These are phyloP conservation scores for Acropora yongei DNA, from an alignment of 64 coral and sea anemone genomes.

Conservation along the genomic window DNA sequence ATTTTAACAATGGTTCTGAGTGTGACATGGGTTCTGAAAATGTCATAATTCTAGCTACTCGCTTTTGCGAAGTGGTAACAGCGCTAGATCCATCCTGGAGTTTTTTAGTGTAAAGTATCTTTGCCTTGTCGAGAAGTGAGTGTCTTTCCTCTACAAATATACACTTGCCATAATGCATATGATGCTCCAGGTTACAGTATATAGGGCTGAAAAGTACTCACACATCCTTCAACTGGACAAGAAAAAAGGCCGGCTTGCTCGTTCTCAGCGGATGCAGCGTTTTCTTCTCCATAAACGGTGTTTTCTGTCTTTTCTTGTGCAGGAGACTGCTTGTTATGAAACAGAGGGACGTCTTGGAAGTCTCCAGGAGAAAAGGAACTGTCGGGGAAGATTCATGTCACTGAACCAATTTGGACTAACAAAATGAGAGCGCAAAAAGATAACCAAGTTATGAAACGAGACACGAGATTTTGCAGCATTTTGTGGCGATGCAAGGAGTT, in stretches of 20 bases:
- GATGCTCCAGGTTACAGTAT: constrained; percentile 43
- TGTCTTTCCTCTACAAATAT: constrained; percentile 44
- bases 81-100: constrained; percentile 38
- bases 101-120: constrained; percentile 43
- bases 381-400: neutral
- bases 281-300: neutral
- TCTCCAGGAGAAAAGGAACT: constrained; percentile 1
- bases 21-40: too few relatives aligned
- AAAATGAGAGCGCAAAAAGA: constrained; percentile 3
- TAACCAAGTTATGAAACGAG: neutral
- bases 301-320: neutral
- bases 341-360: constrained; percentile 28
- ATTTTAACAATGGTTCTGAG: too few relatives aligned
- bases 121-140: constrained; percentile 55
- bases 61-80: too few relatives aligned
- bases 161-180: constrained; percentile 69
- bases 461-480: constrained; percentile 9
- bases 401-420: constrained; percentile 19
- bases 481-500: neutral
- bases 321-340: neutral
- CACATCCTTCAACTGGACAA: constrained; percentile 64
- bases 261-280: constrained; percentile 11
- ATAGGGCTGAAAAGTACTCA: constrained; percentile 51
- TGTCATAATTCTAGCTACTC: too few relatives aligned
- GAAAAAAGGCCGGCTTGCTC: constrained; percentile 32